Evolutionary conservation across 2,888 invertebrate genomes (phyloP), one percentile per base, ranked within the genome.

Genomic region (Neoascia interrupta): DNA sequence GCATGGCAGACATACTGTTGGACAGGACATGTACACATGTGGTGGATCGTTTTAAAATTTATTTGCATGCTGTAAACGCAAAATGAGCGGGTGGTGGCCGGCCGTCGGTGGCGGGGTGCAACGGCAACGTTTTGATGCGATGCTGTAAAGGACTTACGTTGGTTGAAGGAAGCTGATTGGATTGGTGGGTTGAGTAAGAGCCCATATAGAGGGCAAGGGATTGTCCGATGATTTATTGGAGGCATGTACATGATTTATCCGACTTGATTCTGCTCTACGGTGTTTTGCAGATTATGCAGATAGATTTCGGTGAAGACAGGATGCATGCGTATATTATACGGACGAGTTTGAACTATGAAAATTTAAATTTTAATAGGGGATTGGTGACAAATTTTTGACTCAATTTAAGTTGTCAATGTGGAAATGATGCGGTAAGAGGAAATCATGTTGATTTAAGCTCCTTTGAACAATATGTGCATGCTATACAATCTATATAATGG

Each of bases 201-300:
- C 5, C 34, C n/a, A n/a, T 31, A 6, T 31, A 31, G 19, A 11
- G 47, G 16, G 19, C 26, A 37, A 31, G 23, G 34, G 41, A n/a
- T 26, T 45, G 60, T 15, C 10, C 5, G 61, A 70, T 70, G 70
- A 70, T 70, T 70, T 70, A 70, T 70, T 45, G 37, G 53, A 70
- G 70, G 60, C 61, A 70, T 70, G 70, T 47, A 70, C 61, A 61
- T 70, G 70, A 61, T 70, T 70, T 70, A 70, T 70, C 47, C 37
- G 43, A 53, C 45, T 70, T 54, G 70, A 61, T 45, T 54, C 45
- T 70, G 11, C 51, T 60, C 60, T 51, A 61, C 47, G 61, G 45
- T 61, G 61, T 61, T 70, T 53, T 54, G 61, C 61, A 61, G 70
- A 70, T 70, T 70, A 70, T 70, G 70, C 61, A 70, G 61, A 70